Conservation (phyloP, 2,797 vertebrate species). For the Pseudochirops cupreus region DNA sequence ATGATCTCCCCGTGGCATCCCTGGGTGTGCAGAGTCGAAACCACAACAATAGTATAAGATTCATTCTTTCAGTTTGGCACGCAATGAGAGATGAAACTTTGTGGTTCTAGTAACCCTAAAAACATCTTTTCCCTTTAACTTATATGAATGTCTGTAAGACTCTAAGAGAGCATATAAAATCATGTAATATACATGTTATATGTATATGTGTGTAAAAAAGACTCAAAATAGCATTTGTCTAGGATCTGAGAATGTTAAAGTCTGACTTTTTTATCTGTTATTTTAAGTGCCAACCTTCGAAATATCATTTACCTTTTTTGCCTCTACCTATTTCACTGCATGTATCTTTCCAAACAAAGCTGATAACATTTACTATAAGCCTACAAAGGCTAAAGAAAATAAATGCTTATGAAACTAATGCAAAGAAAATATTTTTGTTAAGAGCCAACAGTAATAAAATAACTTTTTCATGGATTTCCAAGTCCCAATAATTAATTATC, state of each 20-base stretch:
- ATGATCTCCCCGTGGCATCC: too few species aligned
- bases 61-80: background rate
- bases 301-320: background rate
- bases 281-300: background rate
- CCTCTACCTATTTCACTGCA: background rate
- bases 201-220: background rate
- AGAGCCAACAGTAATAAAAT: background rate
- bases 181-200: slow-evolving; percentile 1
- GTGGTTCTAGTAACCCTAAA: background rate
- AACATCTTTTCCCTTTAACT: background rate
- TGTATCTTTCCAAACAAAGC: background rate
- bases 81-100: background rate
- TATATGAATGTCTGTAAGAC: background rate
- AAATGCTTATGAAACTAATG: background rate
- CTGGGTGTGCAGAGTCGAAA: too few species aligned
- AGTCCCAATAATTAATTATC: background rate
- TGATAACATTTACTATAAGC: background rate
- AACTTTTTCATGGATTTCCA: background rate
- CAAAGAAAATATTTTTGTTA: background rate
- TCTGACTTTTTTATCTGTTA: slow-evolving; percentile 15
- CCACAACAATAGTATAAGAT: background rate
- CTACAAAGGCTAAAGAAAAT: background rate
- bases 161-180: slow-evolving; percentile 9
- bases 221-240: background rate
- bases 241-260: background rate